Conservation (phyloP, 2,797 vertebrate species). For the Phoeniculus purpureus region DNA sequence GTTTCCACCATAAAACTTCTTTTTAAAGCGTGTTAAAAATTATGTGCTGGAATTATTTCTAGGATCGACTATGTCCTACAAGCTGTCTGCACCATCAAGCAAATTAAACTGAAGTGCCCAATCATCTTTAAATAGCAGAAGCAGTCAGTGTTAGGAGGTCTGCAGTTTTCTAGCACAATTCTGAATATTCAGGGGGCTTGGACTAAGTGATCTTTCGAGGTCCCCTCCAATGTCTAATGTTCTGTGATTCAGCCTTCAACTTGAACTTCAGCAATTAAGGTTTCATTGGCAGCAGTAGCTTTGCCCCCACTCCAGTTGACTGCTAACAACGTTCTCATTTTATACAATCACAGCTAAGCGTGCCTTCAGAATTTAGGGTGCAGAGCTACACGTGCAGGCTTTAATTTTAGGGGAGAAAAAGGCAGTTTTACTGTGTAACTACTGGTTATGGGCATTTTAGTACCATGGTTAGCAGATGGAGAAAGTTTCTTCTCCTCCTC, state of each 20-base stretch:
- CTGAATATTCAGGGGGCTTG: background rate
- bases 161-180: background rate
- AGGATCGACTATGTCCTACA: background rate
- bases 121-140: slow-evolving; percentile 42
- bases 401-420: background rate
- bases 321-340: background rate
- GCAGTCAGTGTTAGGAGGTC: background rate
- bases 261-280: background rate
- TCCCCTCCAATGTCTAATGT: too few relatives aligned
- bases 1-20: slow-evolving; percentile 15
- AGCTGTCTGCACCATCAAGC: slow-evolving; percentile 27
- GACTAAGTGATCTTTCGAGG: too few relatives aligned
- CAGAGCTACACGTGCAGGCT: background rate
- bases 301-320: background rate
- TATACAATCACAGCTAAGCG: background rate
- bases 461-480: too few relatives aligned
- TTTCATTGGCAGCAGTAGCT: background rate
- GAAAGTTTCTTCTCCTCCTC: too few relatives aligned
- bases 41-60: slow-evolving; percentile 39
- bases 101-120: slow-evolving; percentile 55
- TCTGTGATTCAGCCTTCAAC: background rate
- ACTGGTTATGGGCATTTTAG: background rate
- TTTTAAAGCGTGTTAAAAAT: slow-evolving; percentile 5
- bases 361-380: background rate
- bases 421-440: background rate